Conservation (phyloP, 2,113 vertebrate species). For the Dascyllus trimaculatus region DNA sequence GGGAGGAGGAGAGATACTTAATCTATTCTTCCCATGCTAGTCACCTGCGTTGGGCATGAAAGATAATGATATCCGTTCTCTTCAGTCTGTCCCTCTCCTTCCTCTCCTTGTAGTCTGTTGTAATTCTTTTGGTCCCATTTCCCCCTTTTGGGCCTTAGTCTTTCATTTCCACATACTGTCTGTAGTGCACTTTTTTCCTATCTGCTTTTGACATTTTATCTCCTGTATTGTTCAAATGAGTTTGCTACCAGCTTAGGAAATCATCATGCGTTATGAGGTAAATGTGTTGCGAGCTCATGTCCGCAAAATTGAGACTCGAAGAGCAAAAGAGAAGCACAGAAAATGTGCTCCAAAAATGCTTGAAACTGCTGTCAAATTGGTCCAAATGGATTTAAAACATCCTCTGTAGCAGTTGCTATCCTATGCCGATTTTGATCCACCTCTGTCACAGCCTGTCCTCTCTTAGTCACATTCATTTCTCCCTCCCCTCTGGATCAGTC, state of each 20-base stretch:
- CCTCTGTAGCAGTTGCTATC: constrained; percentile 58
- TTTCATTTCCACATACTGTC: constrained; percentile 33
- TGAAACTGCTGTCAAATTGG: constrained; percentile 46
- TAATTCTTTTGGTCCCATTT: constrained; percentile 9
- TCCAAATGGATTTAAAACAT: constrained; percentile 46
- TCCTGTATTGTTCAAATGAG: constrained; percentile 13
- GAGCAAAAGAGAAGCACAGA: constrained; percentile 18
- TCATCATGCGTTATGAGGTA: background rate
- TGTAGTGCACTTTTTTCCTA: background rate
- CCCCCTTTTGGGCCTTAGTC: constrained; percentile 15
- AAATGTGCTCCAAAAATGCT: constrained; percentile 39
- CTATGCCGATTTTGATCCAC: constrained; percentile 46
- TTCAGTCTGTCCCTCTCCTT: constrained; percentile 28
- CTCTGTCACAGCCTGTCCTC: constrained; percentile 59
- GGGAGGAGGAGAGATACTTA: constrained; percentile 41
- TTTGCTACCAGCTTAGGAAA: constrained; percentile 8
- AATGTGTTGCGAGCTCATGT: background rate
- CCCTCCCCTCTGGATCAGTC: constrained; percentile 61
- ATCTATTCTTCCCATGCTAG: constrained; percentile 67
- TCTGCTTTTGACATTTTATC: background rate
- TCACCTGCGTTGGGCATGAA: constrained; percentile 75
- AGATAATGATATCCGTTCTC: constrained; percentile 68
- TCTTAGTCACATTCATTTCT: constrained; percentile 41
- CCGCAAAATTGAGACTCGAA: background rate
- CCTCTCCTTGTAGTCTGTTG: constrained; percentile 23